These are phyloP conservation scores for Drosophila takahashii DNA, from an alignment of 1,140 invertebrate genomes.

Conservation along the genomic window DNA sequence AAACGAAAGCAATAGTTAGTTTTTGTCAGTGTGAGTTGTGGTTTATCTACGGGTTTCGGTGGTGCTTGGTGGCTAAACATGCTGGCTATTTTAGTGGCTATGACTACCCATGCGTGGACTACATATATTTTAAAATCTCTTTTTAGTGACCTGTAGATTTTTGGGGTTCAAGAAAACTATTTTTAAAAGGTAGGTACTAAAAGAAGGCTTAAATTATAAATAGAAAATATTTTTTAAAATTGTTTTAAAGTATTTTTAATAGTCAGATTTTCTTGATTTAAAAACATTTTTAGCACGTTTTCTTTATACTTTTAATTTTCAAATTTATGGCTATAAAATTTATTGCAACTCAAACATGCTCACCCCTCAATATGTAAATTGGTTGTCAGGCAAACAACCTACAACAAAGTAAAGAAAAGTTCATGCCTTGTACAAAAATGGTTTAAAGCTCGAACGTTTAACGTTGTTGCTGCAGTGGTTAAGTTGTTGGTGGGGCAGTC, in stretches of 20 bases:
- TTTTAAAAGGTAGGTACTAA: no score
- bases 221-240: not conserved
- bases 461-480: slow-evolving; percentile 22
- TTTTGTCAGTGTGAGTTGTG: not conserved
- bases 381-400: slow-evolving; percentile 59
- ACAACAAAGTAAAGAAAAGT: slow-evolving; percentile 20
- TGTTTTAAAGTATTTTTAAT: no score
- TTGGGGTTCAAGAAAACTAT: no score
- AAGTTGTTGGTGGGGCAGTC: slow-evolving; percentile 3
- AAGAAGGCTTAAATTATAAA: no score
- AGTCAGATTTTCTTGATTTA: no score
- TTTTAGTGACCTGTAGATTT: not conserved
- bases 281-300: no score
- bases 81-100: slow-evolving; percentile 11
- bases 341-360: not conserved
- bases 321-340: not conserved
- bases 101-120: slow-evolving; percentile 14
- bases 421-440: slow-evolving; percentile 10
- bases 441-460: slow-evolving; percentile 29
- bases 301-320: not conserved
- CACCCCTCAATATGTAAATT: slow-evolving; percentile 52
- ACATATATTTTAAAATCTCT: not conserved
- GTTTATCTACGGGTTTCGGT: not conserved
- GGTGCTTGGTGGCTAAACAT: slow-evolving; percentile 25
- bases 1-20: slow-evolving; percentile 9